These are phyloP conservation scores for Eulemur albifrons DNA, from an alignment of 2,797 vertebrate species.

Conservation along the genomic window DNA sequence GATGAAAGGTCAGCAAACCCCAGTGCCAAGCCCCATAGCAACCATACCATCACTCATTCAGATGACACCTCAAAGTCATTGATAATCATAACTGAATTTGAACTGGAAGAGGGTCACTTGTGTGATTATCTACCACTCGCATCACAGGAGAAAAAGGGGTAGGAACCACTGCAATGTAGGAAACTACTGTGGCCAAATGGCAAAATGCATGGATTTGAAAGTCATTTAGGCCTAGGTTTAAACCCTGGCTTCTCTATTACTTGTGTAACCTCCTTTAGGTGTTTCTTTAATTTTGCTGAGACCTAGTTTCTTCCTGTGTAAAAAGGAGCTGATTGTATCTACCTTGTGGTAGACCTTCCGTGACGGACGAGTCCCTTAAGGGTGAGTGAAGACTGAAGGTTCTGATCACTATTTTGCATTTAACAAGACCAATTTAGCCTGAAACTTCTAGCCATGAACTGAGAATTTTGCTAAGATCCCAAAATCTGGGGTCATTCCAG, in stretches of 20 bases:
- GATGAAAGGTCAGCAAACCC: neutral
- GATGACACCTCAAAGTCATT: neutral
- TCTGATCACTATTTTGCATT: neutral
- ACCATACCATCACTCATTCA: neutral
- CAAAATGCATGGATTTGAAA: neutral
- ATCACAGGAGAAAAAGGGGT: neutral
- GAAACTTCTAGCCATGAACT: neutral
- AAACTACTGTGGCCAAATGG: neutral
- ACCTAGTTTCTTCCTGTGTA: neutral
- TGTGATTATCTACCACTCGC: neutral
- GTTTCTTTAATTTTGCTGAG: neutral
- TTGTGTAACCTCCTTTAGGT: neutral
- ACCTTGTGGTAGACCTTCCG: neutral
- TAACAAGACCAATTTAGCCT: neutral
- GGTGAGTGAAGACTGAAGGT: neutral
- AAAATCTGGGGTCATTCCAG: slow-evolving; percentile 25
- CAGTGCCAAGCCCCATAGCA: neutral
- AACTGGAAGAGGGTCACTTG: neutral
- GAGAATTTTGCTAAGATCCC: neutral
- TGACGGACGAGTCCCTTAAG: neutral
- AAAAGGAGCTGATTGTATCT: neutral
- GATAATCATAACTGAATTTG: neutral
- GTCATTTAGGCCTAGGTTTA: neutral
- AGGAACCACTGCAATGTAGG: neutral
- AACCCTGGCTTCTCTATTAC: neutral